Base-by-base conservation (phyloP, 2,888 invertebrate species). In the Plutella xylostella region DNA sequence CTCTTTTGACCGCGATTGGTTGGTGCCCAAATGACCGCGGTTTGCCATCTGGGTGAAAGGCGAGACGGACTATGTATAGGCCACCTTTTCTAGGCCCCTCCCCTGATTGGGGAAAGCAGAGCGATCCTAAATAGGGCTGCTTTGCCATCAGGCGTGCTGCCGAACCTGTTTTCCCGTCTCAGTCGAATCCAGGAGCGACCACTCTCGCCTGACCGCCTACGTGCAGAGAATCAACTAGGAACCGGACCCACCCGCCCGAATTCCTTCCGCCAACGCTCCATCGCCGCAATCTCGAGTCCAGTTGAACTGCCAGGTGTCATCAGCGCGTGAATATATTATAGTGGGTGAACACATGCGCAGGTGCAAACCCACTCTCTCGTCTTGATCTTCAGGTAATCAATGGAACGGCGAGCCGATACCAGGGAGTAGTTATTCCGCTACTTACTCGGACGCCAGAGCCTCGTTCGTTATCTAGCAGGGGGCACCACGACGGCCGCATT, bases 181-280 rank as follows among this genome's bases (percentile, higher is more conserved):
- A 43, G n/a, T 50, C 50, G 46, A 50, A n/a, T 42, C 34, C 40
- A 21, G 45, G 49, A 53, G 45, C 55, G 55, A 53, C 55, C 55
- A 53, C 44, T 45, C n/a, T n/a, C n/a, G n/a, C n/a, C n/a, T n/a
- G n/a, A n/a, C n/a, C 42, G 53, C 52, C 53, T 48, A 51, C 45
- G 52, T 54, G 53, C 53, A 50, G 51, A 46, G 44, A 31, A 21
- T 17, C 49, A 52, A 42, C 53, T 55, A 51, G 38, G 46, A 42
- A 34, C 35, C 39, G 15, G 45, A 42, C 39, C 45, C 46, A 53
- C 49, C 50, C 14, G 34, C 20, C 43, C 25, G 22, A 35, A 37
- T 34, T 39, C 47, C 50, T 47, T 45, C 48, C 45, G 45, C 48
- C 51, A 48, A 22, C 43, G 17, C 48, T 45, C 47, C 48, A 46